Evolutionary conservation across 2,888 invertebrate genomes (phyloP).

Genomic region (Odiellus spinosus): DNA sequence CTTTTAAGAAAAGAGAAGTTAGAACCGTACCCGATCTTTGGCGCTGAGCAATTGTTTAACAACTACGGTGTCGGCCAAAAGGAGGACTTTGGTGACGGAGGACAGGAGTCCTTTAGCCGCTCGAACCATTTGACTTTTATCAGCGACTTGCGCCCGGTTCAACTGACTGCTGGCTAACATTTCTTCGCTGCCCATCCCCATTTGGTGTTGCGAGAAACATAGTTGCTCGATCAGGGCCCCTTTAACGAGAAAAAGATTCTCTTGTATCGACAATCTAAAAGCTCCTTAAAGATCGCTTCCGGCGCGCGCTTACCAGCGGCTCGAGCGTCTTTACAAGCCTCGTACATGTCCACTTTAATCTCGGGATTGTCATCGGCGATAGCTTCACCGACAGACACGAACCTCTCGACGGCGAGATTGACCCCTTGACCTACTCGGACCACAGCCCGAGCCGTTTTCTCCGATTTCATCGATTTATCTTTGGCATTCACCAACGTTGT

Average conservation of each 20-base stretch:
- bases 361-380: slow-evolving; percentile 97
- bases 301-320: slow-evolving; percentile 62
- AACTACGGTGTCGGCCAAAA: slow-evolving; percentile 92
- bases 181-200: not conserved
- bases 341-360: slow-evolving; percentile 92
- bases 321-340: slow-evolving; percentile 92
- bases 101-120: slow-evolving; percentile 84
- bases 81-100: slow-evolving; percentile 83
- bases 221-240: slow-evolving; percentile 82
- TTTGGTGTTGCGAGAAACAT: slow-evolving; percentile 45
- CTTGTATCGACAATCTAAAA: not conserved
- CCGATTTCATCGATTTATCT: slow-evolving; percentile 37
- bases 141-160: slow-evolving; percentile 14
- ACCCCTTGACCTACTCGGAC: slow-evolving; percentile 90
- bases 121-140: slow-evolving; percentile 45
- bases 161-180: slow-evolving; percentile 9
- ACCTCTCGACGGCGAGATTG: slow-evolving; percentile 89
- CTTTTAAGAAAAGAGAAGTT: too few relatives aligned
- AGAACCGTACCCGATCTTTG: slow-evolving; percentile 76
- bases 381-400: slow-evolving; percentile 94
- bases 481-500: slow-evolving; percentile 73
- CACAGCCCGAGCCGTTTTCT: slow-evolving; percentile 51
- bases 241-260: slow-evolving; percentile 29
- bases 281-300: too few relatives aligned
- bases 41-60: slow-evolving; percentile 88